Evolutionary conservation across 2,113 vertebrate genomes (phyloP), one percentile per base, ranked within the genome.

Genomic region (Tachysurus fulvidraco): DNA sequence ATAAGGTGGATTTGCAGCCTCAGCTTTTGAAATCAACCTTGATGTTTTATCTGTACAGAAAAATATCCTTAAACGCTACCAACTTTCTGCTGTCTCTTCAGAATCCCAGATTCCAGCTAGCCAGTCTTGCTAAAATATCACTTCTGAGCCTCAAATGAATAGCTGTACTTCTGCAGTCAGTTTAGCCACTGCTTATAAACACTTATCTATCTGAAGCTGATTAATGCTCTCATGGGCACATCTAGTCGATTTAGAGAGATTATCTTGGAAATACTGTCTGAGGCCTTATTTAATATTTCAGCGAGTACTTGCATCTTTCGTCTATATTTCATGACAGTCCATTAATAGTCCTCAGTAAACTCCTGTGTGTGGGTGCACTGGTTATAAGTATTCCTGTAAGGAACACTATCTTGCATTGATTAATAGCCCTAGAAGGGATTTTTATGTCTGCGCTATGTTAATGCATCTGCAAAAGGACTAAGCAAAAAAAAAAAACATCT

Each of bases 31-130:
- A 88, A 83, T 82, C 30, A 82, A 59, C 50, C 69, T 69, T 89
- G 88, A 91, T 86, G 88, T 84, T 79, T 91, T 85, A 84, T 90
- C 86, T 81, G 52, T 4, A 23, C 59, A 80, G 87, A 89, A 85
- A 86, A 88, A 91, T 87, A 84, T 76, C 78, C 87, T 80, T 83
- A 84, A 86, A 86, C 86, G 77, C 52, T 82, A 46, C 62, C 21
- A 25, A 62, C 46, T 59, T 59, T 86, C 88, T 82, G 83, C 62
- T 87, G 85, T 85, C 21, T 30, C 76, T 78, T 21, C 60, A 44
- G 64, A 30, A 85, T n/a, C 8, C 25, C 81, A 81, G 79, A 85
- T n/a, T 9, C 25, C 81, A 81, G 71, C 36, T 50, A 84, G 74
- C 28, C 52, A 62, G 6, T 23, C 79, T 30, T 54, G 57, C 71